A percentile compares a stretch with the other conserved stretches of the same genome.
phyloP scores from a whole-genome alignment of 2,113 vertebrate species.

The Entomyzon cyanotis region DNA sequence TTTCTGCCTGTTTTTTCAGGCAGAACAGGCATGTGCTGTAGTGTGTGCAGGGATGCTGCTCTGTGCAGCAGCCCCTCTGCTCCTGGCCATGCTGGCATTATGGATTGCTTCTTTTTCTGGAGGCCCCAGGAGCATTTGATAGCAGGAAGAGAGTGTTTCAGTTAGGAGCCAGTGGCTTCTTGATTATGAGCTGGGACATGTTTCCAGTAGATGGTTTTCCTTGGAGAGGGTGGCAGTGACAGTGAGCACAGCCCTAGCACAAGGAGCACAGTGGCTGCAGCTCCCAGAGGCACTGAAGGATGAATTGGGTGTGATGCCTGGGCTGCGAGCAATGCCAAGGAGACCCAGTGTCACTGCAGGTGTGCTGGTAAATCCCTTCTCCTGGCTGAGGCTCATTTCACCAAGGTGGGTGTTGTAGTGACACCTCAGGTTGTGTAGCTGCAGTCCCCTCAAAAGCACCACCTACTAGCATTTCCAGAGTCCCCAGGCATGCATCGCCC shows the following conservation, averaged over 20 bases:
- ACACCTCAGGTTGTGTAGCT: neutral
- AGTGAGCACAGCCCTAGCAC: neutral
- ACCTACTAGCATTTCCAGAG: neutral
- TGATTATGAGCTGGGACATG: accelerated
- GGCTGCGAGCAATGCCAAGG: accelerated
- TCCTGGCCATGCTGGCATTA: neutral
- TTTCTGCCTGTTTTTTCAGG: neutral
- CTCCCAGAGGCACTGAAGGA: neutral
- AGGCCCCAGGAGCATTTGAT: neutral
- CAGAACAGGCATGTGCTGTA: neutral
- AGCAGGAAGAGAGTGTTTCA: neutral
- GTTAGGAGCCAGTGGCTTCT: neutral
- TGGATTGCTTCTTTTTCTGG: neutral
- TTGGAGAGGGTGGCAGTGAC: neutral
- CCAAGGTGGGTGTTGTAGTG: accelerated
- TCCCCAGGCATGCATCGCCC: neutral
- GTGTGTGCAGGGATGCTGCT: neutral
- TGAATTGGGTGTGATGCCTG: neutral
- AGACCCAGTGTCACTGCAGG: neutral
- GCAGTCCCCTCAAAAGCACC: neutral
- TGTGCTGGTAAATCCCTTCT: neutral
- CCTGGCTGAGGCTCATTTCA: neutral
- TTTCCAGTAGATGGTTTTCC: neutral
- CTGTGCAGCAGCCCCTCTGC: accelerated
- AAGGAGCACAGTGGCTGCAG: neutral